Evolutionary conservation across 2,113 vertebrate species (phyloP).

Genomic region (Tenebrosternarchus preto): DNA sequence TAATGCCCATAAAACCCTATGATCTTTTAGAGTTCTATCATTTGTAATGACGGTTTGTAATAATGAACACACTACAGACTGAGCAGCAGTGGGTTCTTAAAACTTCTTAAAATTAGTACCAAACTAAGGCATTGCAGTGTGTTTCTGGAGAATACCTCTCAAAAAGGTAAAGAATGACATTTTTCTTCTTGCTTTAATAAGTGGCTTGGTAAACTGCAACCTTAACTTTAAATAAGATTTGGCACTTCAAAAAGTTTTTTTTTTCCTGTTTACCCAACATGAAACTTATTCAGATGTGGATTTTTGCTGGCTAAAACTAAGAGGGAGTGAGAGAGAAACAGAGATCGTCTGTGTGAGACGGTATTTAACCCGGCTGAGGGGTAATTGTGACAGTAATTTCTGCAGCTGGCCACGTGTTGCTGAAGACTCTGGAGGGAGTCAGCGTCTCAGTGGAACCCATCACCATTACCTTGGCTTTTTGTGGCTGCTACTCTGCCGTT

Average conservation of each 20-base stretch:
- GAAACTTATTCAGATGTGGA: constrained; percentile 28
- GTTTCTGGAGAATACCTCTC: not conserved
- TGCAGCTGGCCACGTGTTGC: constrained; percentile 43
- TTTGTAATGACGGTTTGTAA: not conserved
- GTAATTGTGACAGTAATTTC: constrained; percentile 50
- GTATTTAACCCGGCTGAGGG: constrained; percentile 39
- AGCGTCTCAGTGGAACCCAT: constrained; percentile 71
- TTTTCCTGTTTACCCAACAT: constrained; percentile 36
- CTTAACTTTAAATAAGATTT: constrained; percentile 20
- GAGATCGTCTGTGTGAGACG: constrained; percentile 10
- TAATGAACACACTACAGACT: not conserved
- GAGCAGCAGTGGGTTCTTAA: not conserved
- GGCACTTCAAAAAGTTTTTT: constrained; percentile 21
- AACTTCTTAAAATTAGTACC: not conserved
- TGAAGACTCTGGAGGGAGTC: constrained; percentile 54
- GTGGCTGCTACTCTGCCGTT: constrained; percentile 61
- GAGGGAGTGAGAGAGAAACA: not conserved
- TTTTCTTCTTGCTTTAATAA: not conserved
- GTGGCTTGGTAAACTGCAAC: not conserved
- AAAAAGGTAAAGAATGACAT: not conserved
- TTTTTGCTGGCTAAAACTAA: constrained; percentile 23
- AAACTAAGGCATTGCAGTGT: not conserved
- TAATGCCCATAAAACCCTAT: not conserved
- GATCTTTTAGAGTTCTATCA: not conserved
- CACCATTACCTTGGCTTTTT: constrained; percentile 72